Evolutionary conservation across 2,797 vertebrate species (phyloP).

Genomic region (Neosalanx taihuensis): DNA sequence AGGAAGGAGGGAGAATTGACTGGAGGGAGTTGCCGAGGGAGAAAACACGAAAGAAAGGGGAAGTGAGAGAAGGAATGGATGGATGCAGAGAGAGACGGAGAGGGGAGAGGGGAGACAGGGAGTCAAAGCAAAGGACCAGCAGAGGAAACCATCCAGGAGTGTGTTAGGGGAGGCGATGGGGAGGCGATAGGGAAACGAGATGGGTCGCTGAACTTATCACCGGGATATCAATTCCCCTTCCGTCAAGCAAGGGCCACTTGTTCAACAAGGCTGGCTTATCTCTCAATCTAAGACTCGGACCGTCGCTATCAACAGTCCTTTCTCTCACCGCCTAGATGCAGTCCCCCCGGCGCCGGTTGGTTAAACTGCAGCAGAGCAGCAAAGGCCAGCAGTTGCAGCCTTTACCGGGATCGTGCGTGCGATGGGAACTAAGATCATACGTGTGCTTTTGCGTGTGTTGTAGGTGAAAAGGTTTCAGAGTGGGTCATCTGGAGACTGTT

Average conservation of each 20-base stretch:
- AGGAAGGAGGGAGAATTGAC: constrained; percentile 15
- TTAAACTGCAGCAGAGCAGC: constrained; percentile 45
- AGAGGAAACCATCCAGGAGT: constrained; percentile 54
- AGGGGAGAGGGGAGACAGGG: too few relatives aligned
- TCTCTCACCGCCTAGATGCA: constrained; percentile 20
- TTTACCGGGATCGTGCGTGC: constrained; percentile 18
- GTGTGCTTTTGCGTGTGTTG: constrained; percentile 1
- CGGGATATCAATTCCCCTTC: constrained; percentile 39
- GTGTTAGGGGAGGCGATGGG: constrained; percentile 33
- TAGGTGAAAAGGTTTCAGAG: too few relatives aligned
- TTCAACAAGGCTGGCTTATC: constrained; percentile 49
- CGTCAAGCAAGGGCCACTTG: constrained; percentile 44
- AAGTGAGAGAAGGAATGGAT: constrained; percentile 18
- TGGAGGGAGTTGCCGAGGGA: not conserved
- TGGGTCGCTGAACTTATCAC: constrained; percentile 56
- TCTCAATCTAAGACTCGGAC: constrained; percentile 45
- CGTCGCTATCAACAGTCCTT: constrained; percentile 31
- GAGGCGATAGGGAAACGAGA: constrained; percentile 42
- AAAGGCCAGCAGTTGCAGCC: constrained; percentile 28
- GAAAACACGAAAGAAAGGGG: not conserved
- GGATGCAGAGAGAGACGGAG: constrained; percentile 2
- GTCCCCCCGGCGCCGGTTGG: constrained; percentile 40
- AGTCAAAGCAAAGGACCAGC: too few relatives aligned
- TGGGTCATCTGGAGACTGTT: too few relatives aligned
- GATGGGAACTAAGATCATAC: too few relatives aligned